Conservation (phyloP, 2,888 invertebrate species). For the Cataglyphis rosenhaueri region DNA sequence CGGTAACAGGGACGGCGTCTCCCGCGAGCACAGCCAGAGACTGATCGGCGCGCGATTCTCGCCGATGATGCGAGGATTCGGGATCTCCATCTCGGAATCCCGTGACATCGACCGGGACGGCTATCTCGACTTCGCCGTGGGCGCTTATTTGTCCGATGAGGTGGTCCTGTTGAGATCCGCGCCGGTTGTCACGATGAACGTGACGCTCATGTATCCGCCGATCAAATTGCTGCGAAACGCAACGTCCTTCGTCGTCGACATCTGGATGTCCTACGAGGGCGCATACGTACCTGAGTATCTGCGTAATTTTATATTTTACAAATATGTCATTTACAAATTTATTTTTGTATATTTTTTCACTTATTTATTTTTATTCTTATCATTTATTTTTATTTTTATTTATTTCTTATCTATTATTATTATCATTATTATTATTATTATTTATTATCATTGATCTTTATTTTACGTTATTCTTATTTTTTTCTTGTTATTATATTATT, state of each 20-base stretch:
- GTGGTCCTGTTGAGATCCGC: conserved; percentile 82
- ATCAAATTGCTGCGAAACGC: conserved; percentile 67
- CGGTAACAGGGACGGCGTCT: conserved; percentile 77
- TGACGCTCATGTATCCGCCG: conserved; percentile 56
- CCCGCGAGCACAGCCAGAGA: conserved; percentile 79
- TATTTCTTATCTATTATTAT: no score
- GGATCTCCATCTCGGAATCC: conserved; percentile 84
- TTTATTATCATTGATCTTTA: no score
- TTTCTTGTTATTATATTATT: no score
- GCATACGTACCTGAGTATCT: conserved; percentile 67
- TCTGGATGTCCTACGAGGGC: conserved; percentile 75
- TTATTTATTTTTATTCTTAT: background rate
- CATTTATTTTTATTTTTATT: no score
- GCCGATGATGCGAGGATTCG: conserved; percentile 83
- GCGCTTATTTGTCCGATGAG: conserved; percentile 84
- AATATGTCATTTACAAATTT: background rate
- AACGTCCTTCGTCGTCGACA: conserved; percentile 63
- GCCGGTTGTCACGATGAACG: conserved; percentile 76
- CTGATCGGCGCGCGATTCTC: conserved; percentile 80
- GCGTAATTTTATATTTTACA: conserved; percentile 59
- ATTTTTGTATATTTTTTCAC: background rate
- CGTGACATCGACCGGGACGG: conserved; percentile 85
- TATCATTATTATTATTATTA: no score
- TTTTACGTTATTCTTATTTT: no score
- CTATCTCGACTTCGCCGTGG: conserved; percentile 83